Conservation (phyloP, 2,797 vertebrate genomes). For the Enteromius viviparus region DNA sequence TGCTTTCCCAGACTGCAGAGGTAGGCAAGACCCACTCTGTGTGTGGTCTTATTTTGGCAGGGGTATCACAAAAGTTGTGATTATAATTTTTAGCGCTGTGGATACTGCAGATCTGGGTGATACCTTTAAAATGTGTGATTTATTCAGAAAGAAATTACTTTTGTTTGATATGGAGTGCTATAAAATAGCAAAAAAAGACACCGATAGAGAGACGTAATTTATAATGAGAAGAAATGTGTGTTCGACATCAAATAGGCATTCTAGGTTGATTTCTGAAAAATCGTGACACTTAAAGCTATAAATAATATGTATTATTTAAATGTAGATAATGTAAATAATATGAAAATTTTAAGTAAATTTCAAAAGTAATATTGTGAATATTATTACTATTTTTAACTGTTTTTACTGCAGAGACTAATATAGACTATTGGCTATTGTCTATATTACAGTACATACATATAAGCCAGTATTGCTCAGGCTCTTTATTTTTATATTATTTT, state of each 20-base stretch:
- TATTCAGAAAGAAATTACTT: not conserved
- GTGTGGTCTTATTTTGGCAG: slow-evolving; percentile 14
- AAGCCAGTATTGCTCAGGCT: not conserved
- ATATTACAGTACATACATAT: not conserved
- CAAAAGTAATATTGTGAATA: not conserved
- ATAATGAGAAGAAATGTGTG: not conserved
- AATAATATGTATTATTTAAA: no score
- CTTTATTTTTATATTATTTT: no score
- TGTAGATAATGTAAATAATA: no score
- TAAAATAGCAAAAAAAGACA: not conserved
- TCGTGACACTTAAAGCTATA: not conserved
- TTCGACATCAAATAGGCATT: no score
- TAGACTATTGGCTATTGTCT: not conserved
- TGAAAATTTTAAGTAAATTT: no score
- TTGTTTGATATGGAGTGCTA: not conserved
- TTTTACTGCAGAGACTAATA: not conserved
- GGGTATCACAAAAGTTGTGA: not conserved
- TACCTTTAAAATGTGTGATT: not conserved
- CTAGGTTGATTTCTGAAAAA: not conserved
- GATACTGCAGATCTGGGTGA: not conserved
- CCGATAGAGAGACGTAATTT: not conserved
- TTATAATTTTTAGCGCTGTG: not conserved
- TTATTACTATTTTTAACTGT: not conserved
- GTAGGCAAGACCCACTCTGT: slow-evolving; percentile 8
- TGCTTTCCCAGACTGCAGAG: slow-evolving; percentile 20